A percentile compares a stretch with the other conserved stretches of the same genome.
phyloP scores from a whole-genome alignment of 1,140 invertebrate species.

The Scaptomyza hsui region DNA sequence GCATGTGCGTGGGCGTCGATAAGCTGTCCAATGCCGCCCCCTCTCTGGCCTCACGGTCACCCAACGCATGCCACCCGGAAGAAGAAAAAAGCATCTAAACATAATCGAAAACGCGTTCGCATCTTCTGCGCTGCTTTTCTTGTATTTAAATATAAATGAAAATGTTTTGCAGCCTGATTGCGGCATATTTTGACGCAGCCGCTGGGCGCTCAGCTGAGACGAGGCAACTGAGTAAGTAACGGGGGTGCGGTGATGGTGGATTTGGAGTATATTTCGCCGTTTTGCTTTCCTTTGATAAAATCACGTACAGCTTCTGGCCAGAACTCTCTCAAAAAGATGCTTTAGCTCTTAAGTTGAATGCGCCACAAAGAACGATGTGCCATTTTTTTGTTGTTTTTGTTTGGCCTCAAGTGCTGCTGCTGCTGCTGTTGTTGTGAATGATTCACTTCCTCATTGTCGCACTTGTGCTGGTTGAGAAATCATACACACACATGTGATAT shows the following conservation, averaged over 20 bases:
- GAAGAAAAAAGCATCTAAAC: constrained; percentile 66
- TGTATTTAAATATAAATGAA: constrained; percentile 82
- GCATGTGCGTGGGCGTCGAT: constrained; percentile 70
- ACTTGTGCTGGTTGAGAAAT: constrained; percentile 39
- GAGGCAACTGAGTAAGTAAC: constrained; percentile 5
- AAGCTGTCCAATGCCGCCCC: constrained; percentile 58
- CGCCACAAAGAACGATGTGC: constrained; percentile 64
- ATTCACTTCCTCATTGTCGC: constrained; percentile 32
- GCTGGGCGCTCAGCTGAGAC: constrained; percentile 48
- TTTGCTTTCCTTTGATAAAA: constrained; percentile 78
- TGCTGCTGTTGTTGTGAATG: constrained; percentile 8
- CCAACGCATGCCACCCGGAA: background rate
- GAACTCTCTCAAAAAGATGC: constrained; percentile 56
- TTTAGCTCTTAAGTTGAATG: constrained; percentile 62
- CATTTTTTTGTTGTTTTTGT: constrained; percentile 48
- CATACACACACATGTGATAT: constrained; percentile 45
- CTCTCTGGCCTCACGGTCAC: no score
- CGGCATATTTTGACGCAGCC: constrained; percentile 81
- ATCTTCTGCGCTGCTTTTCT: constrained; percentile 37
- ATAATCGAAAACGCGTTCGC: constrained; percentile 77
- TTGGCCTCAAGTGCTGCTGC: constrained; percentile 7
- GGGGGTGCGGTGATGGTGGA: background rate
- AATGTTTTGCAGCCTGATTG: constrained; percentile 81
- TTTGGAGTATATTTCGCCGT: constrained; percentile 33
- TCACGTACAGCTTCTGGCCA: constrained; percentile 75